Conservation (phyloP, 2,113 vertebrate genomes). For the Okapia johnstoni region DNA sequence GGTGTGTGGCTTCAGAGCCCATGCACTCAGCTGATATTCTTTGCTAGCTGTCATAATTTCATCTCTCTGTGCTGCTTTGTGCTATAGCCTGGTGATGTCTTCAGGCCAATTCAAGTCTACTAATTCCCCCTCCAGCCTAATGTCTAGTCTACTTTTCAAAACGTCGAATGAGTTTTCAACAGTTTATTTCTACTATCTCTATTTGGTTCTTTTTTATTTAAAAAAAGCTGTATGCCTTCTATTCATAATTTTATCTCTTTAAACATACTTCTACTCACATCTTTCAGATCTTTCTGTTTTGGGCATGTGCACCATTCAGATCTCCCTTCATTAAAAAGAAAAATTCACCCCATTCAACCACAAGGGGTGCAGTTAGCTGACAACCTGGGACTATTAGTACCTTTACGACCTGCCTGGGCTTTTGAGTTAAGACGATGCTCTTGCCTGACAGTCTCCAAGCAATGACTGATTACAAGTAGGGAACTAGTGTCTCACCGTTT, state of each 20-base stretch:
- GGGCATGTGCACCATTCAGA: not conserved
- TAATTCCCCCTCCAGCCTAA: not conserved
- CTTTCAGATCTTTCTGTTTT: not conserved
- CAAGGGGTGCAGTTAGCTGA: not conserved
- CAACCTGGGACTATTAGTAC: not conserved
- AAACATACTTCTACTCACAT: not conserved
- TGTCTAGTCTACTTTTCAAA: not conserved
- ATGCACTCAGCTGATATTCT: not conserved
- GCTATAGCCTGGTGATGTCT: not conserved
- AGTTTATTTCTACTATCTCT: not conserved
- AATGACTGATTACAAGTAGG: not conserved
- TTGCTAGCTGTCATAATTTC: not conserved
- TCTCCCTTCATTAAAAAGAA: not conserved
- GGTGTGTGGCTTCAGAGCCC: not conserved
- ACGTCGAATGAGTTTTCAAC: not conserved
- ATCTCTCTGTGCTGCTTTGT: not conserved
- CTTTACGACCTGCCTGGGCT: not conserved
- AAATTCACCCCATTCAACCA: not conserved
- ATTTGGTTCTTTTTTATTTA: not conserved
- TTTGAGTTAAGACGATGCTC: not conserved
- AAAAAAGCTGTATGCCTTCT: not conserved
- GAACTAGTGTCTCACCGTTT: no score
- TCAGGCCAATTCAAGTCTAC: not conserved
- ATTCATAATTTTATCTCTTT: not conserved
- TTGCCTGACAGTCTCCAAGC: not conserved